Evolutionary conservation across 2,888 invertebrate species (phyloP).

Genomic region (Mythimna lalbum): DNA sequence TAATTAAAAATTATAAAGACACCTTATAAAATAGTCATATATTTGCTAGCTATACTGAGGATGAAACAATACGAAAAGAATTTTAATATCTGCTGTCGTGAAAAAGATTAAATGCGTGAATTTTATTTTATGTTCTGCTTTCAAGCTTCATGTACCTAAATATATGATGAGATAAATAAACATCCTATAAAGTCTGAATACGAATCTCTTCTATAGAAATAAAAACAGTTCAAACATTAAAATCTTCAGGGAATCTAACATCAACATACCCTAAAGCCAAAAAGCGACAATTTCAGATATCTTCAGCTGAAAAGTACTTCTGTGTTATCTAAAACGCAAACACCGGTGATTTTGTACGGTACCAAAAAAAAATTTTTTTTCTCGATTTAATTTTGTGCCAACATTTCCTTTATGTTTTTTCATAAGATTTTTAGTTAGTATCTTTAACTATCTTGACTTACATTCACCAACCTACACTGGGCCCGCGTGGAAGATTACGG

Average conservation of each 20-base stretch:
- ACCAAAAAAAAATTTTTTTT: conserved; percentile 9
- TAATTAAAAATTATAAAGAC: conserved; percentile 29
- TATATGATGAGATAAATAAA: conserved; percentile 13
- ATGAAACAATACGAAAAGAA: conserved; percentile 4
- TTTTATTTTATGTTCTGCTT: conserved; percentile 10
- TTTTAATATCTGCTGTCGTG: conserved; percentile 2
- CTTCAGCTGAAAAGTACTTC: conserved; percentile 29
- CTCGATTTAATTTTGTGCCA: conserved; percentile 4
- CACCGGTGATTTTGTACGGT: conserved; percentile 16
- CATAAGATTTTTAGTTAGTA: conserved; percentile 7
- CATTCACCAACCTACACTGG: no score
- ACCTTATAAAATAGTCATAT: conserved; percentile 9
- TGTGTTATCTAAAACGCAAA: conserved; percentile 41
- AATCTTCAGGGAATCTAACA: conserved; percentile 33
- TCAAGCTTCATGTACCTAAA: conserved; percentile 4
- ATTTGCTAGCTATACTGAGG: conserved; percentile 2
- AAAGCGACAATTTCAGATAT: conserved; percentile 33
- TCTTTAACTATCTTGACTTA: not conserved
- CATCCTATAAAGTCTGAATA: not conserved
- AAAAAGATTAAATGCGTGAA: conserved; percentile 10
- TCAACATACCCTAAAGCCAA: conserved; percentile 36
- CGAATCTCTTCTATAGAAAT: conserved; percentile 16
- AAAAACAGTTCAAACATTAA: conserved; percentile 39
- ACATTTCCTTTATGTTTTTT: conserved; percentile 12
- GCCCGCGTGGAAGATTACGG: no score